These are phyloP conservation scores for Aporrectodea caliginosa DNA, from an alignment of 1,140 invertebrate genomes.

Conservation along the genomic window DNA sequence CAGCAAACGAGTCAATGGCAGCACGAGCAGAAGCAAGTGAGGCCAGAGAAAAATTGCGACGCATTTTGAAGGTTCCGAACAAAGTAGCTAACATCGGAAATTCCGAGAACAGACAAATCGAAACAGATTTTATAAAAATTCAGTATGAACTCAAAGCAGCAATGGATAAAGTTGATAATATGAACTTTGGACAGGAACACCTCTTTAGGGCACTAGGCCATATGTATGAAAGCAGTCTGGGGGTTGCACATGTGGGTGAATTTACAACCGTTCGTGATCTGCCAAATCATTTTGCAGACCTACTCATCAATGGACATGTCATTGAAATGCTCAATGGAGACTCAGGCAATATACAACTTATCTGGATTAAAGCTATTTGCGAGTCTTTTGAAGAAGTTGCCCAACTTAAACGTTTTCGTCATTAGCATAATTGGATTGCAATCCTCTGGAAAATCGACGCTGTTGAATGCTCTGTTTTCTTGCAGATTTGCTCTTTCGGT, in stretches of 20 bases:
- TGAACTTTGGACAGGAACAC: background rate
- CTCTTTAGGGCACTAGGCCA: background rate
- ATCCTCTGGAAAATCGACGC: conserved; percentile 25
- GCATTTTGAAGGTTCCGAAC: background rate
- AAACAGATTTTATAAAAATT: background rate
- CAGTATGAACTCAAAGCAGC: background rate
- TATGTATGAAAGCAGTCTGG: background rate
- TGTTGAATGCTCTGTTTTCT: conserved; percentile 28
- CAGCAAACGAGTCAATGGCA: background rate
- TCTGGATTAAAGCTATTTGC: background rate
- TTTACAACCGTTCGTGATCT: background rate
- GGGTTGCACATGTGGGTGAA: background rate
- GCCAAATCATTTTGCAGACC: background rate
- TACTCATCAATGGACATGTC: conserved; percentile 13
- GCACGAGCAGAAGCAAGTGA: background rate
- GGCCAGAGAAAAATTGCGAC: background rate
- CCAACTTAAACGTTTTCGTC: background rate
- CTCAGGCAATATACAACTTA: background rate
- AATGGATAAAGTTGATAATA: background rate
- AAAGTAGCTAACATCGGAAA: no score
- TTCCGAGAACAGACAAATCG: background rate
- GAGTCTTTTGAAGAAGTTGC: background rate
- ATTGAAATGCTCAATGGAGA: conserved; percentile 19
- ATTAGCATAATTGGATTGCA: conserved; percentile 25
- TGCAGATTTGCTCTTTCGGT: conserved; percentile 28